These are phyloP conservation scores for Zaprionus ornatus DNA, from an alignment of 1,140 invertebrate species.

Conservation along the genomic window DNA sequence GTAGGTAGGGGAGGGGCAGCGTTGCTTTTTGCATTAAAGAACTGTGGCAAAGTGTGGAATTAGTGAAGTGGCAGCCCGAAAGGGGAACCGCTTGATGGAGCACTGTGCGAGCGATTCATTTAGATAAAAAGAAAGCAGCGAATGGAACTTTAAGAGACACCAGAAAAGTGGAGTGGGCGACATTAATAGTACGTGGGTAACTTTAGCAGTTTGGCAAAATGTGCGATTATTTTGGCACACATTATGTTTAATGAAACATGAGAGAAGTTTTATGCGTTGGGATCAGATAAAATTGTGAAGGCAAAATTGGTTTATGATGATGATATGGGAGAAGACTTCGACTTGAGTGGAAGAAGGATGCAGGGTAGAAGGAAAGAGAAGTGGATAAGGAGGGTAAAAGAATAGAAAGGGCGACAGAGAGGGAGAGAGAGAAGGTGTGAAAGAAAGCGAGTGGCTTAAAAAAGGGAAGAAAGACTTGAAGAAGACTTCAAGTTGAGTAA, in stretches of 20 bases:
- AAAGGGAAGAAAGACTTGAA: no score
- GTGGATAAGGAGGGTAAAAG: background rate
- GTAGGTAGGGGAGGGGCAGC: background rate
- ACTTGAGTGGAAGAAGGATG: background rate
- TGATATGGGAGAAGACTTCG: background rate
- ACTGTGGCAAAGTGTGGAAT: constrained; percentile 8
- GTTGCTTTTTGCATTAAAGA: background rate
- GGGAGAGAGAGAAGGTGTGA: background rate
- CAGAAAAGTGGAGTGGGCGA: background rate
- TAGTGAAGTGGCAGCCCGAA: background rate
- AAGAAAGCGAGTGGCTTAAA: background rate
- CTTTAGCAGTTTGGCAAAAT: background rate
- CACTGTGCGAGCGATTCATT: background rate
- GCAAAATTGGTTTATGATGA: constrained; percentile 9
- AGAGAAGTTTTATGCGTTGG: background rate
- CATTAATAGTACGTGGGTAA: background rate
- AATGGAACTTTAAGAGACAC: background rate
- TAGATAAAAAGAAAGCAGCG: constrained; percentile 3
- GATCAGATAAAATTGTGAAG: background rate
- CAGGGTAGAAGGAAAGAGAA: background rate
- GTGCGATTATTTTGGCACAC: background rate
- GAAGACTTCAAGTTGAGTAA: no score
- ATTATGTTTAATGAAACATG: constrained; percentile 9
- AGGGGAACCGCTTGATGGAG: background rate
- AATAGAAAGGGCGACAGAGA: no score